Conservation (phyloP, 2,888 invertebrate genomes). For the Brachynemurus nebulosus region DNA sequence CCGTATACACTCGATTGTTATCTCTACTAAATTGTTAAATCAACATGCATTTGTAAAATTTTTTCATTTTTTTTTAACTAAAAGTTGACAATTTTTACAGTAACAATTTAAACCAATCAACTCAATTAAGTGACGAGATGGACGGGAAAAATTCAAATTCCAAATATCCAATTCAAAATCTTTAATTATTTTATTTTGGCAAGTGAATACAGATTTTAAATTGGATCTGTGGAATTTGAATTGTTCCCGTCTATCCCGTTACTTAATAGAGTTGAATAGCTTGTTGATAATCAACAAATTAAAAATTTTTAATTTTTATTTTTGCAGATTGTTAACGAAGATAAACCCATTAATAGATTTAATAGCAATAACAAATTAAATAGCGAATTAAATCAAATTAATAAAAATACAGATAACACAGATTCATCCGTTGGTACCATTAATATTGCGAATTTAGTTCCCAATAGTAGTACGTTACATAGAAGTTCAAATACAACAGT, state of each 20-base stretch:
- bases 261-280: too few species aligned
- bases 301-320: background rate
- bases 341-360: conserved; percentile 17
- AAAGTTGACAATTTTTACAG: too few species aligned
- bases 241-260: background rate
- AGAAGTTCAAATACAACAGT: conserved; percentile 30
- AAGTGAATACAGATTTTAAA: too few species aligned
- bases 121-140: too few species aligned
- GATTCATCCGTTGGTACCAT: background rate
- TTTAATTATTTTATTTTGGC: too few species aligned
- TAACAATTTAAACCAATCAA: too few species aligned
- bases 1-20: too few species aligned
- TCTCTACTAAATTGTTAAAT: too few species aligned
- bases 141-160: background rate
- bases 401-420: background rate
- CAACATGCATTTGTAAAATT: too few species aligned
- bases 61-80: too few species aligned
- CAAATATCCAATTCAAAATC: too few species aligned
- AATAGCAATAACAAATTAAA: conserved; percentile 25
- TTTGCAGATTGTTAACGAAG: background rate
- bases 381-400: background rate
- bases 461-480: conserved; percentile 27
- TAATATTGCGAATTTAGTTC: background rate
- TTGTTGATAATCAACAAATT: background rate
- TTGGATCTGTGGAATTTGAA: background rate